These are phyloP conservation scores for Kryphioiulus occultus DNA, from an alignment of 2,888 invertebrate genomes.

Conservation along the genomic window DNA sequence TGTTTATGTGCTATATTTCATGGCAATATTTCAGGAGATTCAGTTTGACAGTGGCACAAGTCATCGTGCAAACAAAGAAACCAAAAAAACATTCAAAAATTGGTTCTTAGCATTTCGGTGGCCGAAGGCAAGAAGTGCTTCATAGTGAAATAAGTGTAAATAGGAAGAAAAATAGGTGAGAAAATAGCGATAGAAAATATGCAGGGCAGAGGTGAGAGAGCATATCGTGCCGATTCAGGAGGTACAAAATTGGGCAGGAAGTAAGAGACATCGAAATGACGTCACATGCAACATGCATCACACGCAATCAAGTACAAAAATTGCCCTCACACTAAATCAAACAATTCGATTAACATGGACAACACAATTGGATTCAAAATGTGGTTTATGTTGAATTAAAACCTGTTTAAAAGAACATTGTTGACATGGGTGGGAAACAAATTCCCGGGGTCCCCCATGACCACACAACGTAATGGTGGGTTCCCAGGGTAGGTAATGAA, in stretches of 20 bases:
- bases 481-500: background rate
- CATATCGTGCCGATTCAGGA: background rate
- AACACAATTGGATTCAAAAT: background rate
- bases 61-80: background rate
- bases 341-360: background rate
- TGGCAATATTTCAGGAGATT: background rate
- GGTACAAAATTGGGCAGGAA: background rate
- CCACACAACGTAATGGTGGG: no score
- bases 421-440: background rate
- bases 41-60: conserved; percentile 24
- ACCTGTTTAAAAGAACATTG: background rate
- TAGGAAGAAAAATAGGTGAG: background rate
- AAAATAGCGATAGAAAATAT: background rate
- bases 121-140: conserved; percentile 8
- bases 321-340: background rate
- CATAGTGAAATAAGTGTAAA: background rate
- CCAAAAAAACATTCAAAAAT: background rate
- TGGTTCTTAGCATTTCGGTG: conserved; percentile 17
- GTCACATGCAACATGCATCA: conserved; percentile 3
- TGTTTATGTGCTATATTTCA: conserved; percentile 12
- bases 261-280: background rate
- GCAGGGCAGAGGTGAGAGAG: background rate
- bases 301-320: conserved; percentile 13
- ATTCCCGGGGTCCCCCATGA: background rate
- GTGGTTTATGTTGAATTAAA: background rate